Conservation (phyloP, 2,113 vertebrate species). For the Hyla sarda region DNA sequence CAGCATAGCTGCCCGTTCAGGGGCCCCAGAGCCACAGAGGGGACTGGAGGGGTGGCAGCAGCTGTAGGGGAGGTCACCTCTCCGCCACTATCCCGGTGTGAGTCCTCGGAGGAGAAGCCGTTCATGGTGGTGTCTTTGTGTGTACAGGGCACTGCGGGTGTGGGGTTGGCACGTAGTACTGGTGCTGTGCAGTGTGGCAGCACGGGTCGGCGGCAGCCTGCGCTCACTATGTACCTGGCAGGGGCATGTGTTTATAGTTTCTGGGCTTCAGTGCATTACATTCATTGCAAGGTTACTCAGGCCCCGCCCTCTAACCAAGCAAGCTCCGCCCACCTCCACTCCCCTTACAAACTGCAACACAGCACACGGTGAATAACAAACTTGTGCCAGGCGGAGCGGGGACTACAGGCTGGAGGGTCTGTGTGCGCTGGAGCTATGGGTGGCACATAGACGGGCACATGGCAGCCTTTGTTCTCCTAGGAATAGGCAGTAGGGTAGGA, state of each 20-base stretch:
- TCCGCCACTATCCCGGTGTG: constrained; percentile 71
- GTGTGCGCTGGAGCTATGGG: neutral
- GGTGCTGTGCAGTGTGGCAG: neutral
- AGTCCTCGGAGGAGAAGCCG: constrained; percentile 78
- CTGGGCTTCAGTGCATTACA: constrained; percentile 35
- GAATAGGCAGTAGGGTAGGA: too few species aligned
- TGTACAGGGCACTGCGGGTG: neutral
- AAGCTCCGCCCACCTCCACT: constrained; percentile 18
- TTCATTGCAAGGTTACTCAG: constrained; percentile 37
- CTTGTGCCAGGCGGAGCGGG: neutral
- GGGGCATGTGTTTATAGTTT: constrained; percentile 23
- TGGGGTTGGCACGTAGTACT: too few species aligned
- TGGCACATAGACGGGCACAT: neutral
- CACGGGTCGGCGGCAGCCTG: neutral
- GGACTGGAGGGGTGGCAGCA: constrained; percentile 57
- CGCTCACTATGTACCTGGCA: neutral
- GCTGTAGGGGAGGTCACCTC: constrained; percentile 64
- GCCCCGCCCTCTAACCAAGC: neutral
- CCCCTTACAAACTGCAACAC: constrained; percentile 42
- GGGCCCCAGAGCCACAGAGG: constrained; percentile 61
- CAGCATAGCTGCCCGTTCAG: constrained; percentile 72
- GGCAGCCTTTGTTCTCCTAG: too few species aligned
- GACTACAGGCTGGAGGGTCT: too few species aligned
- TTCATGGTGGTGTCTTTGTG: constrained; percentile 68
- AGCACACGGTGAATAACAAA: constrained; percentile 17